Percentiles rank a stretch among this genome's conserved stretches.
Conservation (phyloP, 53 echinoderm and acorn worm species). For the Holothuria leucospilota region DNA sequence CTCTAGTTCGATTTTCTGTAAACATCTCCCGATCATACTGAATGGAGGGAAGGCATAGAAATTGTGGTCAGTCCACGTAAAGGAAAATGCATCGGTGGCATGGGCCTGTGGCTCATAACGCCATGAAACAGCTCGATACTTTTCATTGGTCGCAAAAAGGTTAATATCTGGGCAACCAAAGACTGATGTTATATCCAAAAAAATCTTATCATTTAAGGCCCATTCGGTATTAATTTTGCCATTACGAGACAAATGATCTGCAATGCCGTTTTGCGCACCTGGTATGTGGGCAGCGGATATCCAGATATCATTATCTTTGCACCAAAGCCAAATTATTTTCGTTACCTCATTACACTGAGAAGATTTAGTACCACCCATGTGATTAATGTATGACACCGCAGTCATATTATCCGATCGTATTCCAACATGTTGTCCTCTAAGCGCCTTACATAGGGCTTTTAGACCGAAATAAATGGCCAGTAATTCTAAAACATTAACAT, state of each 20-base stretch:
- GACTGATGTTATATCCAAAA: neutral
- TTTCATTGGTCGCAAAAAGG: slow-evolving; percentile 47
- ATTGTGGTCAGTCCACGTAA: slow-evolving; percentile 32
- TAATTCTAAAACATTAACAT: slow-evolving; percentile 64
- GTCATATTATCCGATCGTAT: slow-evolving; percentile 57
- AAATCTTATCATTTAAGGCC: slow-evolving; percentile 26
- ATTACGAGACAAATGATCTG: slow-evolving; percentile 38
- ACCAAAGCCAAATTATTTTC: slow-evolving; percentile 53
- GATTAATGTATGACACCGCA: slow-evolving; percentile 60
- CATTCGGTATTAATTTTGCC: slow-evolving; percentile 54
- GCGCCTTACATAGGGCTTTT: slow-evolving; percentile 34
- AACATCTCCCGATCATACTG: slow-evolving; percentile 50
- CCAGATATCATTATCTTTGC: slow-evolving; percentile 45
- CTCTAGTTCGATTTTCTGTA: slow-evolving; percentile 50
- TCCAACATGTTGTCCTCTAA: slow-evolving; percentile 40
- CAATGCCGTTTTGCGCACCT: slow-evolving; percentile 44
- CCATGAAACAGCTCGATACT: slow-evolving; percentile 59
- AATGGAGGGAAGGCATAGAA: slow-evolving; percentile 64
- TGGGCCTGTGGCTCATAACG: slow-evolving; percentile 54
- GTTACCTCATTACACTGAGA: slow-evolving; percentile 41
- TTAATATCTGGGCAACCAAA: slow-evolving; percentile 35
- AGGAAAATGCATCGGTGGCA: slow-evolving; percentile 52
- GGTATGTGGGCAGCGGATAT: slow-evolving; percentile 54
- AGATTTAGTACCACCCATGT: slow-evolving; percentile 53
- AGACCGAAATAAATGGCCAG: slow-evolving; percentile 59